Conservation (phyloP, 92 coral and sea anemone species). For the Parazoanthus swiftii region DNA sequence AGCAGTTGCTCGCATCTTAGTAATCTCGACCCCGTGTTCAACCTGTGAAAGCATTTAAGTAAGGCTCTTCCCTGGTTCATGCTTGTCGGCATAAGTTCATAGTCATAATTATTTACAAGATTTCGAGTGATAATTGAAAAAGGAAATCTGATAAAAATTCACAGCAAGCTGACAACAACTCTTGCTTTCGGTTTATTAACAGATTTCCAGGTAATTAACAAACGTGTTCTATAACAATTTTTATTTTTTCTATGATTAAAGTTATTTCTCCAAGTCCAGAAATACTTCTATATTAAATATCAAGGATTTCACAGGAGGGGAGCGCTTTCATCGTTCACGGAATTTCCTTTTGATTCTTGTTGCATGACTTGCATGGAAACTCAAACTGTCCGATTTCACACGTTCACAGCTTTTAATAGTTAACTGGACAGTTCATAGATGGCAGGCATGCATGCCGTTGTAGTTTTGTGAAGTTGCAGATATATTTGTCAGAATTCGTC, state of each 20-base stretch:
- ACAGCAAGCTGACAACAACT: background rate
- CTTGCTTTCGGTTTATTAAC: background rate
- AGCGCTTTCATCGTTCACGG: constrained; percentile 17
- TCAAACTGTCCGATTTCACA: constrained; percentile 3
- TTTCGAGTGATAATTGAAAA: constrained; percentile 10
- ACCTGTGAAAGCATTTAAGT: background rate
- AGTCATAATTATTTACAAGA: background rate
- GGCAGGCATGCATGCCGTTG: background rate
- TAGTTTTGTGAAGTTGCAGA: background rate
- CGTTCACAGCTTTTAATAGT: background rate
- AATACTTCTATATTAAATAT: background rate
- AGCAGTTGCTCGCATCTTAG: background rate
- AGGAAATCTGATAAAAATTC: constrained; percentile 16
- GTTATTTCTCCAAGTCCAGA: background rate
- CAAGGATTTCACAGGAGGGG: constrained; percentile 4
- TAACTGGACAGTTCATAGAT: background rate
- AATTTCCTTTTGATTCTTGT: constrained; percentile 2
- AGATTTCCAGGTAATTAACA: background rate
- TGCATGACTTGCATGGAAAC: background rate
- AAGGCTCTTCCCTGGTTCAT: background rate
- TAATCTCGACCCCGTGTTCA: no score
- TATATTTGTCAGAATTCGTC: background rate
- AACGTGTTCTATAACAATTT: background rate
- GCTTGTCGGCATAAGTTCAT: background rate
- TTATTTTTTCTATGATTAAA: background rate